Conservation (phyloP, 2,888 invertebrate genomes). For the Eucriotettix oculatus region DNA sequence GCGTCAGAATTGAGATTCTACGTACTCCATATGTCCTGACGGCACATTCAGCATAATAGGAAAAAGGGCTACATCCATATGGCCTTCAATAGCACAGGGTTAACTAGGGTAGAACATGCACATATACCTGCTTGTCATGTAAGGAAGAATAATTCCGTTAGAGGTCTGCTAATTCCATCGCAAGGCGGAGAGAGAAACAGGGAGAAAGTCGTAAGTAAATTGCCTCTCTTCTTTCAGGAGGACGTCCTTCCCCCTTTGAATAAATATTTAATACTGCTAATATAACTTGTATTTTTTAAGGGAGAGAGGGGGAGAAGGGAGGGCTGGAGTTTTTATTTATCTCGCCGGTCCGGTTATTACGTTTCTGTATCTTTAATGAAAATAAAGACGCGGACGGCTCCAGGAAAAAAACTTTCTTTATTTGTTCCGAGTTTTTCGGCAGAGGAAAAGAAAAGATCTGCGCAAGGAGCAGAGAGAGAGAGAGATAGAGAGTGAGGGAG, state of each 20-base stretch:
- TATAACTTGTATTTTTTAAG: background rate
- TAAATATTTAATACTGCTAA: background rate
- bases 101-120: no score
- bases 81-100: no score
- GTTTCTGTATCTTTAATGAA: background rate
- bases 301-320: background rate
- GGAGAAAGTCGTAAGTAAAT: no score
- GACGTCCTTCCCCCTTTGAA: background rate
- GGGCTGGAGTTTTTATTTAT: background rate
- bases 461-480: background rate
- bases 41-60: no score
- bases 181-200: no score
- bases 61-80: no score
- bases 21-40: no score
- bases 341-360: background rate
- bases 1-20: no score
- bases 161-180: no score
- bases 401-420: background rate
- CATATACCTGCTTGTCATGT: no score
- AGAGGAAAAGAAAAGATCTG: background rate
- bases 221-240: background rate
- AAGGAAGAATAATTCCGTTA: no score
- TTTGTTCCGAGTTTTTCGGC: background rate
- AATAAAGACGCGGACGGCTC: background rate
- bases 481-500: background rate